Base-by-base conservation (phyloP, 1,140 invertebrate genomes). In the Elymnias hypermnestra region DNA sequence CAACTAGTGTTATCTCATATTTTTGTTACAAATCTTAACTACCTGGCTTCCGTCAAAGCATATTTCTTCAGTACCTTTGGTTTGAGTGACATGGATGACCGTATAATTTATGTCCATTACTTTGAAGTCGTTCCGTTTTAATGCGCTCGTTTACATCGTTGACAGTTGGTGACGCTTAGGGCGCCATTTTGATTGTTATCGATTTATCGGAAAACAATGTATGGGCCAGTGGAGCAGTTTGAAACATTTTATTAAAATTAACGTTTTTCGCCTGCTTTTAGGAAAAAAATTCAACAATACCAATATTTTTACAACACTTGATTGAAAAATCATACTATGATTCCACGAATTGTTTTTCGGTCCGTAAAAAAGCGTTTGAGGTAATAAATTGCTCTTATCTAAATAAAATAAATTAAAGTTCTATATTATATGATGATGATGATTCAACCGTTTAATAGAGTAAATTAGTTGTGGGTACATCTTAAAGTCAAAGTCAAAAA, bases 31-130 rank as follows among this genome's bases (percentile, higher is more conserved):
- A 54, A 84, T 84, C 77, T 84, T 79, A 67, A 82, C 72, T 84
- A 82, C 79, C 79, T 84, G 77, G 71, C 79, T 84, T 79, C 73
- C 72, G 73, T 72, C 73, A 68, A 57, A 62, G 54, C 42, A 59
- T 67, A 69, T 76, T 62, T 72, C 67, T 67, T 63, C 17, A 71
- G 51, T 53, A 73, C 75, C 72, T 75, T 62, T 49, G 53, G 39
- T 53, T 67, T 82, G 76, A 81, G 62, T 79, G 75, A 78, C 79
- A 59, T 71, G 59, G 64, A 75, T 50, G 71, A 63, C 70, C 64
- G 63, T 79, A 72, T 83, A 83, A 83, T 81, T 83, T 83, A 83
- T 81, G 75, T 77, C 69, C 60, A 70, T 72, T 73, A 70, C 65
- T 53, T 63, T 48, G 51, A 50, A 62, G 53, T 57, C 42, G 65